Base-by-base conservation (phyloP, 2,797 vertebrate genomes). In the Aplochiton taeniatus region DNA sequence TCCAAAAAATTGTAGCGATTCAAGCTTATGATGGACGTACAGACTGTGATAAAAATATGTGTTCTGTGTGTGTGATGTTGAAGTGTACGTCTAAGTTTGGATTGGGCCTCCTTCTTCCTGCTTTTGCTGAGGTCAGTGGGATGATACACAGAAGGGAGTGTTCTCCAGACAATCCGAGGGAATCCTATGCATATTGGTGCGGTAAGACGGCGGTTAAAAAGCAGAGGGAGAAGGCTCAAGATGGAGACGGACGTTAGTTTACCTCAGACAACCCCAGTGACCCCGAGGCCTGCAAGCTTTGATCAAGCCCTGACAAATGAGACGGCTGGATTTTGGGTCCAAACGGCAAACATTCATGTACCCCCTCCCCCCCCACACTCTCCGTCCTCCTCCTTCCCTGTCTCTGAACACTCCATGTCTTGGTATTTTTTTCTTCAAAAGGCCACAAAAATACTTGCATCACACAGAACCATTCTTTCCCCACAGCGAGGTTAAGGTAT, bases 261-360 rank as follows among this genome's bases (percentile, higher is more conserved):
- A 68, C 75, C 71, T 87, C 72, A 77, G 77, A 83, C 87, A 81
- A 85, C 87, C 79, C 70, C 75, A 76, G 69, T 79, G 82, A 89
- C 83, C 83, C 83, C 67, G 82, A 49, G 77, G 86, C 85, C 83
- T 70, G 56, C 11, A 58, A 78, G 74, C 58, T 17, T 61, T 67
- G 89, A 65, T 87, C 86, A 87, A 84, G 73, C 79, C 77, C 78
- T 88, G 87, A 90, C 85, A 90, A 90, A 90, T 86, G 86, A 88
- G 85, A 86, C 63, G 83, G 84, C 73, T 42, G 74, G 78, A 75
- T 83, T 81, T 66, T 75, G 76, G 78, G 75, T 73, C 74, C 81
- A 78, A 83, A 81, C 80, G 63, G 84, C 81, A 85, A 89, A 90
- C 88, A 89, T 90, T 90, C 88, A 82, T 72, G 74, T 70, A 60